A percentile compares a stretch with the other conserved stretches of the same genome.
These are phyloP conservation scores for Chionoecetes opilio DNA, from an alignment of 1,140 invertebrate species.

Conservation along the genomic window DNA sequence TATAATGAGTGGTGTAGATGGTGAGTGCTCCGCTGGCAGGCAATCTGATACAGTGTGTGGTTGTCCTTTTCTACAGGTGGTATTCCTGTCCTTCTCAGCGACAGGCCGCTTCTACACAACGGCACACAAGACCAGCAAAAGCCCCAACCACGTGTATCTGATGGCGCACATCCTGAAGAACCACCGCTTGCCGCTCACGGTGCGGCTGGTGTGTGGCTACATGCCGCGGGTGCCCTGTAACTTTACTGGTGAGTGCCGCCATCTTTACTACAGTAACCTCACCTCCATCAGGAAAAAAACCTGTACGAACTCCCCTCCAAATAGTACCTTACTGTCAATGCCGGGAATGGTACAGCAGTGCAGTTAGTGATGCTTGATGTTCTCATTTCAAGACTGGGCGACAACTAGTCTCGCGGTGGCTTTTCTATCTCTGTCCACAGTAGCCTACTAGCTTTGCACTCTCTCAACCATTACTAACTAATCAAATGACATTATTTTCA, in stretches of 20 bases:
- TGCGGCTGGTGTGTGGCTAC: conserved; percentile 83
- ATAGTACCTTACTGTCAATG: too few species aligned
- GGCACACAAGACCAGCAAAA: conserved; percentile 81
- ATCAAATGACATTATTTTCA: too few species aligned
- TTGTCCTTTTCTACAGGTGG: conserved; percentile 81
- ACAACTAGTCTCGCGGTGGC: too few species aligned
- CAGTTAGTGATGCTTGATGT: too few species aligned
- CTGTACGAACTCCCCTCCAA: too few species aligned
- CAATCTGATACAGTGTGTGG: background rate
- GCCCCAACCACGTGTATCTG: conserved; percentile 83
- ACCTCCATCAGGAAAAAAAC: background rate
- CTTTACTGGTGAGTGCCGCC: conserved; percentile 82
- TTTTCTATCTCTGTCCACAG: too few species aligned
- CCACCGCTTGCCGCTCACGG: conserved; percentile 82
- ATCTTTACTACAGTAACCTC: background rate
- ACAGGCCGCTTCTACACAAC: conserved; percentile 83
- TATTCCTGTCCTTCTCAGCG: conserved; percentile 83
- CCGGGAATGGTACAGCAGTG: too few species aligned
- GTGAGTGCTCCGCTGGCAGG: too few species aligned
- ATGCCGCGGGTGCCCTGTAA: conserved; percentile 82
- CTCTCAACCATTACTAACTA: too few species aligned
- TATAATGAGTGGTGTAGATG: too few species aligned
- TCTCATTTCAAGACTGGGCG: too few species aligned
- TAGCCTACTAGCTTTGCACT: too few species aligned
- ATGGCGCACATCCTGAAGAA: conserved; percentile 82